These are phyloP conservation scores for Gallinago nigripennis DNA, from an alignment of 2,797 vertebrate genomes.

Conservation along the genomic window DNA sequence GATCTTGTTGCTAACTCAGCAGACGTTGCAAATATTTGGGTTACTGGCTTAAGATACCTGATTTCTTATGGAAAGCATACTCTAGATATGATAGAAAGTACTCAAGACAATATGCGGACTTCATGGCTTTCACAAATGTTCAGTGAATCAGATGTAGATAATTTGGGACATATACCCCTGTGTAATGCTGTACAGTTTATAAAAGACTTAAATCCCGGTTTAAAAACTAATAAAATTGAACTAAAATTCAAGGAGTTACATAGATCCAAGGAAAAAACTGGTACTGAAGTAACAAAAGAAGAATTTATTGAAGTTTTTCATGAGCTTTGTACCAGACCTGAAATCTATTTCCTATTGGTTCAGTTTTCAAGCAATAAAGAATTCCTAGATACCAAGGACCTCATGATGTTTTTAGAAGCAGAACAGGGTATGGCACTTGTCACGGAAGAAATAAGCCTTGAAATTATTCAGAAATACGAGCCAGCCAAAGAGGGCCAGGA, in stretches of 20 bases:
- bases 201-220: conserved; percentile 91
- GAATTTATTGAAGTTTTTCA: conserved; percentile 98
- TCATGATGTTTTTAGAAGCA: conserved; percentile 98
- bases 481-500: conserved; percentile 92
- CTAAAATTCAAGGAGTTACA: conserved; percentile 97
- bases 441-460: conserved; percentile 93
- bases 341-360: conserved; percentile 98
- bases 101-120: conserved; percentile 93
- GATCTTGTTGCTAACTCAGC: conserved; percentile 97
- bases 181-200: conserved; percentile 89
- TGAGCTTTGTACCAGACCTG: conserved; percentile 96
- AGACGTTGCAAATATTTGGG: conserved; percentile 97
- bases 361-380: conserved; percentile 99
- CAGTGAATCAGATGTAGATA: conserved; percentile 82
- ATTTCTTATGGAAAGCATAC: conserved; percentile 98
- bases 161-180: conserved; percentile 84
- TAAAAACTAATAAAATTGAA: conserved; percentile 96
- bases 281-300: conserved; percentile 87
- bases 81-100: conserved; percentile 94
- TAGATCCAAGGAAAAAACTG: conserved; percentile 90
- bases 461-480: conserved; percentile 93
- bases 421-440: conserved; percentile 97
- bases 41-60: conserved; percentile 95
- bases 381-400: conserved; percentile 95
- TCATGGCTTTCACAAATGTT: conserved; percentile 96